Evolutionary conservation across 1,140 invertebrate species (phyloP).

Genomic region (Probaryconus sp.): DNA sequence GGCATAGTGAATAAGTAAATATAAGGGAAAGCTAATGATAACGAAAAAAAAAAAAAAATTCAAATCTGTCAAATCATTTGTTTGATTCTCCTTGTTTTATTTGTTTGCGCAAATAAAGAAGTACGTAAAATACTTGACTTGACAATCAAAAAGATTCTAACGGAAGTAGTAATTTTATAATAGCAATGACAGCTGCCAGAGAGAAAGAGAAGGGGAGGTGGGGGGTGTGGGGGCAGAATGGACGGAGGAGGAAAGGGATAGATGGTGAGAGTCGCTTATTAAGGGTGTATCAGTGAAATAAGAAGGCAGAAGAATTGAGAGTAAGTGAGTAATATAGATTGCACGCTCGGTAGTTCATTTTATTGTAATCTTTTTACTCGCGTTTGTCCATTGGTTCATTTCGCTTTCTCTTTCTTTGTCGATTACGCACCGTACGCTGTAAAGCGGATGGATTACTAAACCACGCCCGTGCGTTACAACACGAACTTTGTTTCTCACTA

Average conservation of each 20-base stretch:
- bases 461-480: constrained; percentile 44
- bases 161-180: constrained; percentile 27
- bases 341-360: background rate
- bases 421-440: constrained; percentile 27
- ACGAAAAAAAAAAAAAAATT: too few species aligned
- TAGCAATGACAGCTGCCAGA: constrained; percentile 7
- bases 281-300: too few species aligned
- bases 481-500: constrained; percentile 51
- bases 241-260: too few species aligned
- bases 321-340: background rate
- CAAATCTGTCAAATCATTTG: too few species aligned
- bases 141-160: too few species aligned
- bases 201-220: constrained; percentile 9
- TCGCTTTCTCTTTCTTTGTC: constrained; percentile 48
- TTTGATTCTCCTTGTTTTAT: too few species aligned
- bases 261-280: too few species aligned
- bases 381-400: constrained; percentile 9
- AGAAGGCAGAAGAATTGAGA: background rate
- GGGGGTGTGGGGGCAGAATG: too few species aligned
- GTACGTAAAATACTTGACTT: background rate
- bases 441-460: constrained; percentile 61
- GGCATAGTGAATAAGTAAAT: too few species aligned
- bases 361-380: constrained; percentile 10
- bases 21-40: too few species aligned
- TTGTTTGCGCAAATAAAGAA: constrained; percentile 1